Conservation (phyloP, 2,797 vertebrate genomes). For the Clarias fuscus region DNA sequence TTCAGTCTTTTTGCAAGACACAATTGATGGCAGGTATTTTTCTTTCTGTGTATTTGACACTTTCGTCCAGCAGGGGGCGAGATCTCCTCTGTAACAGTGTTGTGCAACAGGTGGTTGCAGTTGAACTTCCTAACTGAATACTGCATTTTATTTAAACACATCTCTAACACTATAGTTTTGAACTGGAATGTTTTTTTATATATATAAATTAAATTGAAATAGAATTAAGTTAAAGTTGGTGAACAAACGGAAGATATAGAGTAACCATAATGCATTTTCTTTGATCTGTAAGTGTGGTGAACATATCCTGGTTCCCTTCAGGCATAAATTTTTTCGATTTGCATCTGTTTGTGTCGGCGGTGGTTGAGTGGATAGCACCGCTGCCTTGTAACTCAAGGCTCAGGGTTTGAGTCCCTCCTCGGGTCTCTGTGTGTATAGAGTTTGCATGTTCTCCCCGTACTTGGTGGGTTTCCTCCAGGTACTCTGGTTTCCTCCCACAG, state of each 20-base stretch:
- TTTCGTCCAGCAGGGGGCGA: constrained; percentile 28
- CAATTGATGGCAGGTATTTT: background rate
- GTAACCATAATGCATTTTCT: no score
- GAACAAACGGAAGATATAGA: background rate
- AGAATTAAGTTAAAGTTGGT: background rate
- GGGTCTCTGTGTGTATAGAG: no score
- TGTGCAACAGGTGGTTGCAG: constrained; percentile 3
- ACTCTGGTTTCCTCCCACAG: no score
- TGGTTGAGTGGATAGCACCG: no score
- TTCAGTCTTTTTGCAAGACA: background rate
- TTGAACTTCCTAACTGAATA: background rate
- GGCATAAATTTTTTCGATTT: no score
- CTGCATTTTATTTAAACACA: background rate
- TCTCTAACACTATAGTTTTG: background rate
- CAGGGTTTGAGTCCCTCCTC: no score
- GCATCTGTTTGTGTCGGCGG: no score
- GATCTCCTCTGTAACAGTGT: constrained; percentile 3
- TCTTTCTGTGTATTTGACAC: constrained; percentile 26
- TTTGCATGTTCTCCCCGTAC: no score
- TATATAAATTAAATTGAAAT: no score
- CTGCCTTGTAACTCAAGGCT: no score
- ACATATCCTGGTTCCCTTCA: background rate
- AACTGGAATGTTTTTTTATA: background rate
- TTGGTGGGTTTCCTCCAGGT: no score
- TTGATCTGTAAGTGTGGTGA: no score